phyloP scores from a whole-genome alignment of 1,140 invertebrate species.

The Oreohelix idahoensis region DNA sequence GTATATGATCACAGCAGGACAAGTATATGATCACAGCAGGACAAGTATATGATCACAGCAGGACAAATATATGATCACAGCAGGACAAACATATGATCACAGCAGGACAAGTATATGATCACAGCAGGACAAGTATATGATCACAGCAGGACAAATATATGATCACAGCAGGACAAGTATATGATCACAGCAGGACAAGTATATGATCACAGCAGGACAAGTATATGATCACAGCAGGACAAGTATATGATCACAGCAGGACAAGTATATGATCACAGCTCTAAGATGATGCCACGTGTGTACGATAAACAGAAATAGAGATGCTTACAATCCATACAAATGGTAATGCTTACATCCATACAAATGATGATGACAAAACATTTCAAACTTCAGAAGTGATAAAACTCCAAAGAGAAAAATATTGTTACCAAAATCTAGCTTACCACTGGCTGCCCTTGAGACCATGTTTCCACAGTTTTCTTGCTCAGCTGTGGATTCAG shows the following conservation, averaged over 20 bases:
- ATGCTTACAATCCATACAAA: background rate
- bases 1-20: background rate
- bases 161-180: background rate
- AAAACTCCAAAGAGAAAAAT: no score
- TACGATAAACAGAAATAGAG: background rate
- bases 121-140: background rate
- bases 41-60: background rate
- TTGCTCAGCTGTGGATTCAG: background rate
- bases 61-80: background rate
- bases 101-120: background rate
- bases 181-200: no score
- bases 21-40: background rate
- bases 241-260: no score
- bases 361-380: background rate
- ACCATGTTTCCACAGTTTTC: constrained; percentile 17
- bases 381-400: background rate
- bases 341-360: background rate
- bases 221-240: no score
- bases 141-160: no score
- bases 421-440: background rate
- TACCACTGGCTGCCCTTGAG: background rate
- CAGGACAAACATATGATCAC: background rate
- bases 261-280: no score
- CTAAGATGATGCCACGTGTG: background rate
- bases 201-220: no score